A percentile compares a stretch with the other conserved stretches of the same genome.
Conservation (phyloP, 1,140 invertebrate genomes). For the Nebria ingens region DNA sequence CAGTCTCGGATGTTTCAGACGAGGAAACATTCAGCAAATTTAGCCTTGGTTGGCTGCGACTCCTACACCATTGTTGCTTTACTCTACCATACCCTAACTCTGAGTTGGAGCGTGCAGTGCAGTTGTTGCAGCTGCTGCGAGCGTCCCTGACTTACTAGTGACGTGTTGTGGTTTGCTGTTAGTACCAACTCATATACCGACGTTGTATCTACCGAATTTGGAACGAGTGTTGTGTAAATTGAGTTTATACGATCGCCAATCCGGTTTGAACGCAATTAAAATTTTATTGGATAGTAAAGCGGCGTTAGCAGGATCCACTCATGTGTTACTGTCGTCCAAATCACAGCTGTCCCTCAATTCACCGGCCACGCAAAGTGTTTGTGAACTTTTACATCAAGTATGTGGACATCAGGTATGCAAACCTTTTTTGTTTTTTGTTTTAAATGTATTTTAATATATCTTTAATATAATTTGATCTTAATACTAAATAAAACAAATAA, state of each 20-base stretch:
- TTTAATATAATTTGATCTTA: not conserved
- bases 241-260: slow-evolving; percentile 46
- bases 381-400: slow-evolving; percentile 67
- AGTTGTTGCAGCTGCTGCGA: slow-evolving; percentile 49
- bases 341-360: slow-evolving; percentile 26
- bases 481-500: slow-evolving; percentile 20
- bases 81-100: slow-evolving; percentile 34
- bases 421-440: no score
- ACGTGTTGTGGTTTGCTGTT: slow-evolving; percentile 64
- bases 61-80: slow-evolving; percentile 58
- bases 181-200: slow-evolving; percentile 50
- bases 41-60: slow-evolving; percentile 55
- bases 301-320: slow-evolving; percentile 22
- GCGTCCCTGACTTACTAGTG: slow-evolving; percentile 54
- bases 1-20: slow-evolving; percentile 26
- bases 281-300: slow-evolving; percentile 45
- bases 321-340: slow-evolving; percentile 20
- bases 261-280: slow-evolving; percentile 46
- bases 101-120: slow-evolving; percentile 20
- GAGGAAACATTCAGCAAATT: slow-evolving; percentile 30
- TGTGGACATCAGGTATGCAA: slow-evolving; percentile 39
- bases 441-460: not conserved
- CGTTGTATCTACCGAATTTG: slow-evolving; percentile 48
- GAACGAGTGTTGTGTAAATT: slow-evolving; percentile 51
- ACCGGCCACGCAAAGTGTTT: slow-evolving; percentile 52